phyloP scores from a whole-genome alignment of 1,140 invertebrate species.

The Diorhabda elongata region DNA sequence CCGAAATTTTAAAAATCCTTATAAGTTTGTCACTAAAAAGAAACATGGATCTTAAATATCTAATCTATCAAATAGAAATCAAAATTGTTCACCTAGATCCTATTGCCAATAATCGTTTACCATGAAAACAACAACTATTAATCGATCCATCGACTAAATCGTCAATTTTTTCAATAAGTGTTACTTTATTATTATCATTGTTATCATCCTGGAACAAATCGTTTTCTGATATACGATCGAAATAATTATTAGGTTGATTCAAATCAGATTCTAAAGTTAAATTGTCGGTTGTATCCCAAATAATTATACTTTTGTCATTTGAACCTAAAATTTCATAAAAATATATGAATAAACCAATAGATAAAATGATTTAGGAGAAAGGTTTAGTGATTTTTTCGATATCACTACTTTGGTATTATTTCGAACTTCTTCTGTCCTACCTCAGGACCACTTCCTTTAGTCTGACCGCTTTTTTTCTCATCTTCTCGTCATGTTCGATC shows the following conservation, averaged over 20 bases:
- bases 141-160: constrained; percentile 52
- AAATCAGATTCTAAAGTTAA: constrained; percentile 51
- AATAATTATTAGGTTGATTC: constrained; percentile 27
- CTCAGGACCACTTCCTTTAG: no score
- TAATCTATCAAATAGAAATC: no score
- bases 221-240: constrained; percentile 43
- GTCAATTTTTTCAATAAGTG: constrained; percentile 51
- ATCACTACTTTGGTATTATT: no score
- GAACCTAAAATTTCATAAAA: constrained; percentile 53
- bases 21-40: constrained; percentile 56
- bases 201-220: constrained; percentile 49
- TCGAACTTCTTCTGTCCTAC: no score
- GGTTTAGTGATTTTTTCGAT: no score
- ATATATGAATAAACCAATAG: no score
- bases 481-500: no score
- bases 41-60: neutral
- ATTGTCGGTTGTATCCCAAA: constrained; percentile 60
- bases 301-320: constrained; percentile 65
- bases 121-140: constrained; percentile 55
- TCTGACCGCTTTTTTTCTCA: no score
- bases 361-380: no score
- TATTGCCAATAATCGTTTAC: constrained; percentile 52
- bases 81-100: constrained; percentile 51
- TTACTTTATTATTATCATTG: constrained; percentile 46
- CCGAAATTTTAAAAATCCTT: constrained; percentile 48